A percentile compares a stretch with the other conserved stretches of the same genome.
phyloP scores from a whole-genome alignment of 1,140 invertebrate genomes.

The Mesaphorura yosii region DNA sequence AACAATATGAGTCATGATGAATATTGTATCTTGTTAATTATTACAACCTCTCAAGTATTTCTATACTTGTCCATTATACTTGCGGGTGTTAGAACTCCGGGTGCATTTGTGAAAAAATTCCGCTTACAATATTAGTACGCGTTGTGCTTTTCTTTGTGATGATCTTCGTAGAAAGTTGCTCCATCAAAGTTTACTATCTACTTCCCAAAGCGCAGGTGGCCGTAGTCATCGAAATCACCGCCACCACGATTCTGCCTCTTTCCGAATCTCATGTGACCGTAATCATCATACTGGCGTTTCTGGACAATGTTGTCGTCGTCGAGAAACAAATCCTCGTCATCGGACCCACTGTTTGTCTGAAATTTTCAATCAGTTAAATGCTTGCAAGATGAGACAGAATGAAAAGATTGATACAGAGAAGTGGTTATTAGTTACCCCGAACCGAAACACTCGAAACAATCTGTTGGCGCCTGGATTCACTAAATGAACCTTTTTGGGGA shows the following conservation, averaged over 20 bases:
- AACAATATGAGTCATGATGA: too few species aligned
- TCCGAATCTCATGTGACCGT: conserved; percentile 49
- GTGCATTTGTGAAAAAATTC: too few species aligned
- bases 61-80: too few species aligned
- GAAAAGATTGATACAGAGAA: not conserved
- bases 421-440: conserved; percentile 15
- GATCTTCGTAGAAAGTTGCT: too few species aligned
- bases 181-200: conserved; percentile 4
- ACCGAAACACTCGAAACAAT: conserved; percentile 13
- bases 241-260: conserved; percentile 36
- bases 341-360: conserved; percentile 2
- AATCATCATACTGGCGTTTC: conserved; percentile 49
- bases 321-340: conserved; percentile 38
- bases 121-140: too few species aligned
- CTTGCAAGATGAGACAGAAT: not conserved
- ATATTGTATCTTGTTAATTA: too few species aligned
- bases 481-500: conserved; percentile 16
- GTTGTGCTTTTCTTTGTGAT: too few species aligned
- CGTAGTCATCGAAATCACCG: conserved; percentile 51
- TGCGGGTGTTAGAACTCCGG: too few species aligned
- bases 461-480: conserved; percentile 9
- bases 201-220: conserved; percentile 52
- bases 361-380: too few species aligned
- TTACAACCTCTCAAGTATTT: too few species aligned
- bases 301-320: conserved; percentile 46